These are phyloP conservation scores for Phoronis australis DNA, from an alignment of 2,888 invertebrate genomes.

Conservation along the genomic window DNA sequence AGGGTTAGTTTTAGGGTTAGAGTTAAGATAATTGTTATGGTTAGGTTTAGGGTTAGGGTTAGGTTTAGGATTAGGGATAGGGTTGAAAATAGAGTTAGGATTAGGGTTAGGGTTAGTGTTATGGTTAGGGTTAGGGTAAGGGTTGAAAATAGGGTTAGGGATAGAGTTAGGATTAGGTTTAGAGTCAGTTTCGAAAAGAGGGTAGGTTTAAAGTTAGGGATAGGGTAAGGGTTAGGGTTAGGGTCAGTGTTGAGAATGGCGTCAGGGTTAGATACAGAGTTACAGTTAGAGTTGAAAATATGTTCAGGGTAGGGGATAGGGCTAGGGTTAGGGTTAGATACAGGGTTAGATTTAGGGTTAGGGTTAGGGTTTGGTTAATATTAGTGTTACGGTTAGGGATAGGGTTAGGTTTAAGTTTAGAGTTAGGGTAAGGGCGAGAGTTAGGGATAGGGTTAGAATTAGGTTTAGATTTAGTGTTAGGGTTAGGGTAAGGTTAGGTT, in stretches of 20 bases:
- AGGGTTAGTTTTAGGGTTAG: too few species aligned
- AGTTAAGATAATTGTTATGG: too few species aligned
- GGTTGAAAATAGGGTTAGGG: background rate
- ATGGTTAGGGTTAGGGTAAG: constrained; percentile 6
- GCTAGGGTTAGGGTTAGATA: constrained; percentile 2
- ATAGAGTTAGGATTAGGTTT: background rate
- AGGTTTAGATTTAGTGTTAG: background rate
- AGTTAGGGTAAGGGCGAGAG: background rate
- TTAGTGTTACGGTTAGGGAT: background rate
- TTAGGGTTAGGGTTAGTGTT: constrained; percentile 6
- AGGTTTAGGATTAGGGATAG: too few species aligned
- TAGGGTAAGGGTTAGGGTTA: background rate
- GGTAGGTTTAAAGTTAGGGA: background rate
- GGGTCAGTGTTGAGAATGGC: background rate
- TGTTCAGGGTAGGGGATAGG: background rate
- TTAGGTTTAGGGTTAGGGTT: constrained; percentile 8
- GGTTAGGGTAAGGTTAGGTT: constrained; percentile 1
- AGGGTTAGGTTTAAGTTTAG: background rate
- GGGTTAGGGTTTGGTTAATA: constrained; percentile 1
- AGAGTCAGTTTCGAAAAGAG: background rate
- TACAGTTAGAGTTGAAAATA: background rate
- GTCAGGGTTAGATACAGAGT: background rate
- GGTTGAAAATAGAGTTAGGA: too few species aligned
- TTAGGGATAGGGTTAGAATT: background rate
- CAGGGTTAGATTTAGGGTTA: constrained; percentile 3